Base-by-base conservation (phyloP, 2,888 invertebrate species). In the Coenonympha glycerion region DNA sequence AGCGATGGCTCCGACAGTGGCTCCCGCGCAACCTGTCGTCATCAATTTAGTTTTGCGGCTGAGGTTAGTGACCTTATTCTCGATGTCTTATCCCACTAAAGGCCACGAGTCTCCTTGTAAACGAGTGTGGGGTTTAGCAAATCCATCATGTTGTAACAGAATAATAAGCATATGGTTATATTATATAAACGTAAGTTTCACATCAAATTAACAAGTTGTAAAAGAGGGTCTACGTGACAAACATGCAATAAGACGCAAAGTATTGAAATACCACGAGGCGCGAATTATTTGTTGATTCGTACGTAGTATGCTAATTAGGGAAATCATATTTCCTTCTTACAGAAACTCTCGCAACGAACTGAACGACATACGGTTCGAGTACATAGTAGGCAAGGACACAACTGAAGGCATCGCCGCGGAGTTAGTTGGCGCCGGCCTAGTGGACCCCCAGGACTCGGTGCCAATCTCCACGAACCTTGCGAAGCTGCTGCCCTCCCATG, bases 351-450 rank as follows among this genome's bases (percentile, higher is more conserved):
- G 92, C 57, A 90, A 94, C 49, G 98, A 99, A 79, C 83, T 99
- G 59, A 98, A 99, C 79, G 99, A 99, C 77, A 99, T 99, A 65
- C 92, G 97, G 63, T 99, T 99, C 80, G 98, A 99, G 81, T 99
- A 95, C 76, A 93, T 95, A 13, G 91, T 92, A 21, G 96, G 96
- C 15, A 93, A 95, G 77, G 95, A 96, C 72, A 92, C 94, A 0
- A 90, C 97, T 0, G 97, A 97, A 68, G 97, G 97, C 26, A 98
- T 99, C 48, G 96, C 98, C 1, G 89, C 92, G 6, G 98, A 99
- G 83, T 85, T 99, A 60, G 97, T 99, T 5, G 95, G 96, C 45
- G 98, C 99, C 5, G 97, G 97, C 1, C 88, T 99, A 8, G 97
- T 99, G 13, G 96, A 98, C 76, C 94, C 81, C 0, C 67, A 66